Base-by-base conservation (phyloP, 2,113 vertebrate genomes). In the Hystrix brachyura region DNA sequence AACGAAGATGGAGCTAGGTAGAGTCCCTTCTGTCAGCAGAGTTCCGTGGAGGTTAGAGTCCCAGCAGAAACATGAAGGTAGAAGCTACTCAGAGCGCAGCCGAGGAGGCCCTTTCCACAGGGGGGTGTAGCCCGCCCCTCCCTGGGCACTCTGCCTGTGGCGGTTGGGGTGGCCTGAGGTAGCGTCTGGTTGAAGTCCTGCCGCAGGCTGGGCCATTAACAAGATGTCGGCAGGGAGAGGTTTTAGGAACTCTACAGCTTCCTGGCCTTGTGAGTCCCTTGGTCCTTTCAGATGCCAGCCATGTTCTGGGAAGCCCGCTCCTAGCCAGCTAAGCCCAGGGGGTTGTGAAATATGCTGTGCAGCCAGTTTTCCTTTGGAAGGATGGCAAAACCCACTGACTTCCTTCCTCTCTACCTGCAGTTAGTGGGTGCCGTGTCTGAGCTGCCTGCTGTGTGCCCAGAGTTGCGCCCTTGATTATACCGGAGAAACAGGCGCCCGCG, bases 21-120 rank as follows among this genome's bases (percentile, higher is more conserved):
- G 55, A 88, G 38, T 0, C 53, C 38, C 32, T 57, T 15, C 46
- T 79, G 34, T 32, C 0, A 71, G 81, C 59, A n/a, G 51, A 97
- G 53, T 51, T 51, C 79, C 65, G 72, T 23, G 17, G 88, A 57
- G 25, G 74, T 94, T 60, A 79, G 71, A 88, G 48, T 81, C 69
- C 38, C 34, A 80, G 67, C 76, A 76, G 89, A 93, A 69, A 72
- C 32, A 87, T 57, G 86, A 59, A 74, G 57, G 85, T 25, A 87
- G 69, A 32, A 59, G 34, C 46, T 11, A 65, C 55, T 46, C 7
- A 81, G 34, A 80, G 48, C n/a, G 5, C 9, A 74, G 38, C 59
- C 7, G 55, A 10, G 1, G 34, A 13, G 88, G 64, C 32, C 23
- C 27, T 51, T 60, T 48, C 23, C n/a, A 38, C 7, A 25, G 38